Evolutionary conservation across 2,888 invertebrate genomes (phyloP).

Genomic region (Lochmaea crataegi): DNA sequence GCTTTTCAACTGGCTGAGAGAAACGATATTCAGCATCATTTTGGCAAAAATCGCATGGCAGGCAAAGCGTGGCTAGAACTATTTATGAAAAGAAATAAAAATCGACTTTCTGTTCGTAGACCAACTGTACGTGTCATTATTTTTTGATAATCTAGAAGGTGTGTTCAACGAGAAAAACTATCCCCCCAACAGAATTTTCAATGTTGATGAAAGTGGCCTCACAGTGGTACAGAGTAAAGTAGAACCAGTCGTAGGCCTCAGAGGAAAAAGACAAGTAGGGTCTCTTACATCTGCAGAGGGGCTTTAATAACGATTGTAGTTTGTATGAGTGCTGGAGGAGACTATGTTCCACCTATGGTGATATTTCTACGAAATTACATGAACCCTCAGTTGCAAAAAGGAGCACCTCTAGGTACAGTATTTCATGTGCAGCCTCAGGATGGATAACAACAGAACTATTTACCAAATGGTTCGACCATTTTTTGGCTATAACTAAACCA

Average conservation of each 20-base stretch:
- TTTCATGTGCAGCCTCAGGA: conserved; percentile 4
- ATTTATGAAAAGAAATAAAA: no score
- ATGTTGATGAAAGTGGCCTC: conserved; percentile 1
- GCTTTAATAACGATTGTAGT: conserved; percentile 3
- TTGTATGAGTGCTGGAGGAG: conserved; percentile 3
- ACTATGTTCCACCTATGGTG: not conserved
- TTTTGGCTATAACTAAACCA: not conserved
- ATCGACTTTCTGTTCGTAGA: no score
- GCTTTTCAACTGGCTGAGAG: no score
- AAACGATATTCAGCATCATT: no score
- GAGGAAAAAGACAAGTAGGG: not conserved
- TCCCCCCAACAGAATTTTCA: not conserved
- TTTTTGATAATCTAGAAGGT: not conserved
- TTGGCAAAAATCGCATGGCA: no score
- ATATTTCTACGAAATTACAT: no score
- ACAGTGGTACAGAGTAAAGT: conserved; percentile 6
- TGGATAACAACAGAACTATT: conserved; percentile 8
- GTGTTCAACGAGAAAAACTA: not conserved
- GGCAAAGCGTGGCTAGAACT: no score
- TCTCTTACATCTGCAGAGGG: conserved; percentile 4
- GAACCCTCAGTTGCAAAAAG: no score
- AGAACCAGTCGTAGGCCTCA: not conserved
- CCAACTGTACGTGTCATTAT: no score
- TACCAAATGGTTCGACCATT: conserved; percentile 9
- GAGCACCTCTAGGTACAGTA: not conserved